Conservation (phyloP, 2,888 invertebrate species). For the Cheilosia variabilis region DNA sequence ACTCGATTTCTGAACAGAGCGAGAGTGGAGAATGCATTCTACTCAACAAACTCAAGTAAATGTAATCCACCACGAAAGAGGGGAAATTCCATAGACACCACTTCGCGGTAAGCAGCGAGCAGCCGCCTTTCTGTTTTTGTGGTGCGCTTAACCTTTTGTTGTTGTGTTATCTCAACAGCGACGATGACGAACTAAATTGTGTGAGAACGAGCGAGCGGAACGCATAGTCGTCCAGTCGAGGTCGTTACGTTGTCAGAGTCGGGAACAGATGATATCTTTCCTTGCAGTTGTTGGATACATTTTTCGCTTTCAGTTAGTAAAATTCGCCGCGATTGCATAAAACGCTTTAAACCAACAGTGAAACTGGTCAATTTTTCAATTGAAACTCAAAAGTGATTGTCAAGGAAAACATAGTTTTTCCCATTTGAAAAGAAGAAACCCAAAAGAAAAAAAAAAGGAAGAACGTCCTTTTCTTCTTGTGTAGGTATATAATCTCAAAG, state of each 20-base stretch:
- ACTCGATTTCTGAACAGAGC: conserved; percentile 61
- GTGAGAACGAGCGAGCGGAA: conserved; percentile 69
- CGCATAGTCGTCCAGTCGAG: conserved; percentile 74
- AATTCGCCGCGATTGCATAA: conserved; percentile 23
- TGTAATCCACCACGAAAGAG: conserved; percentile 21
- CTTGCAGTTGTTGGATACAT: conserved; percentile 57
- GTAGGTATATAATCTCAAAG: conserved; percentile 68
- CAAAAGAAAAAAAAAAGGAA: conserved; percentile 13
- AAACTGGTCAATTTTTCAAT: conserved; percentile 1
- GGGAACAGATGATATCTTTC: conserved; percentile 69
- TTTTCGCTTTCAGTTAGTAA: conserved; percentile 22
- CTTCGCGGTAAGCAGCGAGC: background rate
- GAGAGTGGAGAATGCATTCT: conserved; percentile 9
- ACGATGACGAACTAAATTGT: conserved; percentile 26
- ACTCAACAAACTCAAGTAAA: background rate
- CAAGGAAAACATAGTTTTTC: conserved; percentile 3
- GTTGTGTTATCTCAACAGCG: conserved; percentile 66
- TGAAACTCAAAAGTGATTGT: background rate
- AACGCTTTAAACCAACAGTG: background rate
- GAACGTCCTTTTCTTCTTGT: conserved; percentile 69
- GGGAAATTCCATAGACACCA: conserved; percentile 37
- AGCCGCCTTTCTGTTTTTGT: conserved; percentile 39
- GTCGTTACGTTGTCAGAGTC: conserved; percentile 76
- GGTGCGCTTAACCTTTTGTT: conserved; percentile 68
- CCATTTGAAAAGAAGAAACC: background rate